Evolutionary conservation across 1,140 invertebrate species (phyloP).

Genomic region (Lordiphosa collinella): DNA sequence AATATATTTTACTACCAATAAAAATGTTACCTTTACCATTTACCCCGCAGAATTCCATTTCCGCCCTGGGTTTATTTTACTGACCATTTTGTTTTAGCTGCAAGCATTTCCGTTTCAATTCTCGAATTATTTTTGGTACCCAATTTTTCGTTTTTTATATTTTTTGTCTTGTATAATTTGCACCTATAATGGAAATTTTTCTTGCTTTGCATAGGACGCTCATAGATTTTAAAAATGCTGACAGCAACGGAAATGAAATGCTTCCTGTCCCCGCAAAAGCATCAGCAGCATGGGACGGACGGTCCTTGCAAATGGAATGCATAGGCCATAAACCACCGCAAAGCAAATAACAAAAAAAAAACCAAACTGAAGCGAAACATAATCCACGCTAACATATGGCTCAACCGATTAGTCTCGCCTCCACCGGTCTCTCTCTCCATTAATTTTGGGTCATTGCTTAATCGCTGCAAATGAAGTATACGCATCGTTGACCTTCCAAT

Average conservation of each 20-base stretch:
- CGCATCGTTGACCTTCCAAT: conserved; percentile 47
- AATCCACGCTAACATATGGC: conserved; percentile 70
- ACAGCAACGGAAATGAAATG: conserved; percentile 72
- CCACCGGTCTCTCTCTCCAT: neutral
- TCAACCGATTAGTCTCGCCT: conserved; percentile 43
- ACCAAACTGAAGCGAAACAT: conserved; percentile 12
- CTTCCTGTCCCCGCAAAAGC: conserved; percentile 35
- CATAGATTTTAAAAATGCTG: conserved; percentile 75
- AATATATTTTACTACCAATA: no score
- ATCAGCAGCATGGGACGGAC: conserved; percentile 1
- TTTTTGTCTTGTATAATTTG: conserved; percentile 52
- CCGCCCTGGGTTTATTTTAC: neutral
- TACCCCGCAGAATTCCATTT: conserved; percentile 39
- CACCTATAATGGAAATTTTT: conserved; percentile 69
- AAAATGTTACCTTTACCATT: neutral
- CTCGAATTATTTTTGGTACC: conserved; percentile 3
- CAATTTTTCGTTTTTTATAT: conserved; percentile 12
- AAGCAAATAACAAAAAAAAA: conserved; percentile 18
- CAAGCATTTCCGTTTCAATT: conserved; percentile 30
- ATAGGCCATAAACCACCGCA: conserved; percentile 54
- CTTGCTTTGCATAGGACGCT: conserved; percentile 56
- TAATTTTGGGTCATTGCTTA: conserved; percentile 16
- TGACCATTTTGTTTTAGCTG: conserved; percentile 31
- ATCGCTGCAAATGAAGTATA: conserved; percentile 46
- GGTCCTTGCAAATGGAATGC: conserved; percentile 22